Evolutionary conservation across 2,797 vertebrate species (phyloP), one percentile per base, ranked within the genome.

Genomic region (Ataeniobius toweri): DNA sequence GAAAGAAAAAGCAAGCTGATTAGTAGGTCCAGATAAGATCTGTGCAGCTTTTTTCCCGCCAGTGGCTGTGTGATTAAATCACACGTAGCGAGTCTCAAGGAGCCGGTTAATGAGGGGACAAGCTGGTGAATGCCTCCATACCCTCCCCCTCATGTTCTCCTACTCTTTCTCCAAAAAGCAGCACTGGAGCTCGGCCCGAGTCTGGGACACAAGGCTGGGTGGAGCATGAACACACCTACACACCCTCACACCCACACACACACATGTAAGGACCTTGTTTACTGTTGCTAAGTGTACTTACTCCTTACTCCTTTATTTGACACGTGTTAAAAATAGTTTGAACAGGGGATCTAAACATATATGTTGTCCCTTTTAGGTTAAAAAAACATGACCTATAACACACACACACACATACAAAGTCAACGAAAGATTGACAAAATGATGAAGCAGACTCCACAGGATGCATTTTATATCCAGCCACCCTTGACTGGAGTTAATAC

Each of bases 1-100:
- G 81, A 89, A 80, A 77, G 90, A 68, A 80, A 89, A 92, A 86
- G 85, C 80, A 89, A 89, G 90, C 87, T 90, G 86, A 91, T 94
- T 88, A 94, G 80, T 82, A 80, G 85, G 82, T 82, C 78, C 88
- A 88, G 86, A 82, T 85, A 89, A 91, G 79, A 91, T 88, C 86
- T 85, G 85, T 93, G 85, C 79, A 84, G 82, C 73, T 58, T 71
- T 81, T 79, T 36, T 61, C 84, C 84, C 69, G 59, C 85, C 88
- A 83, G 86, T 82, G 87, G 88, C 85, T 75, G 65, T 86, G 81
- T 90, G 85, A 91, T 91, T 89, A 83, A 86, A 87, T 93, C 85
- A 89, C 76, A 83, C 26, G 75, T 78, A 83, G 82, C 1, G 26
- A 80, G 80, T 85, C 81, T 88, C 77, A 28, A 82, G 86, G 82